Base-by-base conservation (phyloP, 2,113 vertebrate species). In the Phaetusa simplex region DNA sequence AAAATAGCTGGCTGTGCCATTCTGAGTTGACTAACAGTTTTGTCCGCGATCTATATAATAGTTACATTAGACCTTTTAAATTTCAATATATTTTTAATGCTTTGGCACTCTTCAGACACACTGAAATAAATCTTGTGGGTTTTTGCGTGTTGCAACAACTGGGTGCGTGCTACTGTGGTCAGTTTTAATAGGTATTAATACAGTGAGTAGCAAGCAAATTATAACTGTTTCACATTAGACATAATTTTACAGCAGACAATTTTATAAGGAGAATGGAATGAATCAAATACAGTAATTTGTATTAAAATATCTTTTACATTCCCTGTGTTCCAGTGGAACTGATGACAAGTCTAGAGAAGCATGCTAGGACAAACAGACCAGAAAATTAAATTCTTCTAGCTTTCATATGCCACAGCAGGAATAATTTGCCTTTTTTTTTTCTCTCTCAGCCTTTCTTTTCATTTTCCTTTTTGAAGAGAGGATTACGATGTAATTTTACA, bases 291-390 rank as follows among this genome's bases (percentile, higher is more conserved):
- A 95, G 61, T 95, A 76, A 95, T 88, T 95, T 95, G 90, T 97
- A 95, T 96, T 97, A 95, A 97, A 98, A 95, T 90, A 93, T 96
- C 78, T 96, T 96, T 97, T 96, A 86, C 88, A 95, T 97, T 95
- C 87, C 95, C 90, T 88, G 27, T 97, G 93, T 97, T 97, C 61
- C 73, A 88, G 78, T 76, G 38, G 88, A 97, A 88, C 82, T 95
- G 95, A 95, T 95, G 93, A 97, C 95, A 95, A 97, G 94, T 69
- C 67, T 96, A 84, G 71, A 96, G 91, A 95, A 97, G 65, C 86
- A 92, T 76, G 91, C 93, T 97, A 95, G 93, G 97, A 90, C 92
- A 97, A 97, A 91, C 86, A 96, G 95, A 97, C 90, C 94, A 93
- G 89, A 97, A 98, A 97, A 96, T 97, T 97, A 92, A 93, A 96